These are phyloP conservation scores for Oryzias woworae DNA, from an alignment of 2,113 vertebrate species.

Conservation along the genomic window DNA sequence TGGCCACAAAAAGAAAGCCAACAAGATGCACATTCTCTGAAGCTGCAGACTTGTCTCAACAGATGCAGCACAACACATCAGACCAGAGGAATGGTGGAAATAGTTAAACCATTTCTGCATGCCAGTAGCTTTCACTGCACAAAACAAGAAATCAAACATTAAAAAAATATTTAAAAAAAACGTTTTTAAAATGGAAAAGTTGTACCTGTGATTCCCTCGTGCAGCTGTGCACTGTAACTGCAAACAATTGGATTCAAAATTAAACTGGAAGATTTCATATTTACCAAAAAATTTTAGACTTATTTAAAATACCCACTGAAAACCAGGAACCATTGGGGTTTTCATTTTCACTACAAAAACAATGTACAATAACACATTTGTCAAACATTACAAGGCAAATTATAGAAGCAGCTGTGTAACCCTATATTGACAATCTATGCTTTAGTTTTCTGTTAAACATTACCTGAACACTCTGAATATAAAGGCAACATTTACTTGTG, in stretches of 20 bases:
- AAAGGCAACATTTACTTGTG: not conserved
- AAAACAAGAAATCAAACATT: not conserved
- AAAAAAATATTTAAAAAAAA: constrained; percentile 1
- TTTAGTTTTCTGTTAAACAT: constrained; percentile 4
- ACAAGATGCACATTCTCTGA: not conserved
- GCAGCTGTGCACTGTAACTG: too few species aligned
- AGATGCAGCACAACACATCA: constrained; percentile 47
- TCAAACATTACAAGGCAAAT: constrained; percentile 2
- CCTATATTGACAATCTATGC: constrained; percentile 11
- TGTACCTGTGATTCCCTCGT: too few species aligned
- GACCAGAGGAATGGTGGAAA: constrained; percentile 60
- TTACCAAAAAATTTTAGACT: not conserved
- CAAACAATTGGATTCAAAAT: too few species aligned
- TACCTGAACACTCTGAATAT: constrained; percentile 1
- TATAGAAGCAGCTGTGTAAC: constrained; percentile 8
- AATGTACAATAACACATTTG: not conserved
- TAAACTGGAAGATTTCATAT: too few species aligned
- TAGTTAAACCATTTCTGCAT: constrained; percentile 30
- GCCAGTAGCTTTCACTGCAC: constrained; percentile 15
- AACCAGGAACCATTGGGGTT: constrained; percentile 3
- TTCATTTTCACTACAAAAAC: not conserved
- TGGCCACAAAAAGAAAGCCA: constrained; percentile 7
- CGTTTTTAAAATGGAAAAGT: constrained; percentile 5
- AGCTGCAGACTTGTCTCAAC: constrained; percentile 56
- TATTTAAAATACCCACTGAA: constrained; percentile 4